These are phyloP conservation scores for Xerus inauris DNA, from an alignment of 2,113 vertebrate species.

Conservation along the genomic window DNA sequence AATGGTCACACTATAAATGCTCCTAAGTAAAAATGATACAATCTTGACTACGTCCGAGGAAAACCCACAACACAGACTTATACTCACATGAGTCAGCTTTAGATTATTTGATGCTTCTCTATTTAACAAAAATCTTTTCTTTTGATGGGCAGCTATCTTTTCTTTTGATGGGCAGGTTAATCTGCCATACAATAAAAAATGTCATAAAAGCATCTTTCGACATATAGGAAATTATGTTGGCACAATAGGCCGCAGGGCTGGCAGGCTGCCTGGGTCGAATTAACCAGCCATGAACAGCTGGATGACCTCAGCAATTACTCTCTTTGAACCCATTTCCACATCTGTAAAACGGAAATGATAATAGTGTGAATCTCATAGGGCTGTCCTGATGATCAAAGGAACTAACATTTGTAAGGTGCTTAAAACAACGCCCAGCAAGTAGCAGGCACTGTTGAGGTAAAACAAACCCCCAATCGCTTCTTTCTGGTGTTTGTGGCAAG, in stretches of 20 bases:
- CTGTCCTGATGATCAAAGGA: not conserved
- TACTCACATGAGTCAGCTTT: not conserved
- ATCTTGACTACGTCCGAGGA: not conserved
- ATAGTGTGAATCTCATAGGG: not conserved
- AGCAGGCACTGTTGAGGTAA: not conserved
- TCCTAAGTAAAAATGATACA: not conserved
- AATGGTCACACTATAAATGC: not conserved
- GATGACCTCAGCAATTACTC: not conserved
- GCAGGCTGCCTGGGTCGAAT: not conserved
- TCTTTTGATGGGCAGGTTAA: not conserved
- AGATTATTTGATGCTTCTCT: not conserved
- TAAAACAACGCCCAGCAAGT: not conserved
- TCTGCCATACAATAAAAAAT: not conserved
- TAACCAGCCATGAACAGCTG: not conserved
- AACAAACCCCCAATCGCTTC: not conserved
- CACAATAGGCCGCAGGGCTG: not conserved
- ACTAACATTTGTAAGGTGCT: not conserved
- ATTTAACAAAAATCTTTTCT: not conserved
- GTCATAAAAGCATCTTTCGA: not conserved
- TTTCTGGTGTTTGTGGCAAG: not conserved
- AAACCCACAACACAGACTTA: not conserved
- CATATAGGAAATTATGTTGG: not conserved
- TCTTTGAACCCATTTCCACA: not conserved
- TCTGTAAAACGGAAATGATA: not conserved
- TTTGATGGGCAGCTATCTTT: not conserved